phyloP scores from a whole-genome alignment of 2,113 vertebrate species.

The Stigmatopora argus region DNA sequence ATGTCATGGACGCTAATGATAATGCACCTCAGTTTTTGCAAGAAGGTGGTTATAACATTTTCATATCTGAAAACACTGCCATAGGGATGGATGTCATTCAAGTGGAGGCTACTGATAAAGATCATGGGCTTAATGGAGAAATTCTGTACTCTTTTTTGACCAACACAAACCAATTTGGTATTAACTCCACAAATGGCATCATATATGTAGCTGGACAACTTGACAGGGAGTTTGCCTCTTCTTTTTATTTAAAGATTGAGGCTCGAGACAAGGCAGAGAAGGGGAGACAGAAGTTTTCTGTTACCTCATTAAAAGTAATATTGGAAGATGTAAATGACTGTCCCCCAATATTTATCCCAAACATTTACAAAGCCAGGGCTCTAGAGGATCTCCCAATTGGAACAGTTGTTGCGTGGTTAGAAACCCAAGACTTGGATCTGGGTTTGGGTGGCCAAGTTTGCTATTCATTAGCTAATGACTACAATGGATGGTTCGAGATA shows the following conservation, averaged over 20 bases:
- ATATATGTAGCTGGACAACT: slow-evolving; percentile 86
- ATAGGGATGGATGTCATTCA: slow-evolving; percentile 89
- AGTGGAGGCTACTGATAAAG: slow-evolving; percentile 90
- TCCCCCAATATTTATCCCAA: slow-evolving; percentile 86
- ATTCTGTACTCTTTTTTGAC: slow-evolving; percentile 86
- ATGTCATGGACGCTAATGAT: slow-evolving; percentile 88
- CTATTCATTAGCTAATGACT: slow-evolving; percentile 86
- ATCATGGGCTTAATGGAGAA: slow-evolving; percentile 83
- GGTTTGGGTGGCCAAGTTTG: slow-evolving; percentile 89
- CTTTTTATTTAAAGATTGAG: slow-evolving; percentile 87
- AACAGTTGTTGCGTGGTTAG: slow-evolving; percentile 91
- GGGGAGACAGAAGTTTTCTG: slow-evolving; percentile 77
- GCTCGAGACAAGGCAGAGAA: slow-evolving; percentile 84
- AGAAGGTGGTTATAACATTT: slow-evolving; percentile 77
- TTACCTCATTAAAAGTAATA: slow-evolving; percentile 79
- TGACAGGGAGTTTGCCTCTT: slow-evolving; percentile 81
- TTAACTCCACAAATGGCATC: slow-evolving; percentile 86
- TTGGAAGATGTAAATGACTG: slow-evolving; percentile 95
- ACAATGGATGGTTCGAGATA: slow-evolving; percentile 88
- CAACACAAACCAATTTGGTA: slow-evolving; percentile 82
- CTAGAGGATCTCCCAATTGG: slow-evolving; percentile 91
- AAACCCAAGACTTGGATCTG: slow-evolving; percentile 90
- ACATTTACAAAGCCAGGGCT: slow-evolving; percentile 81
- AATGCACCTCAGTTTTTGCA: slow-evolving; percentile 87
- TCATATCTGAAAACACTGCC: slow-evolving; percentile 86